Evolutionary conservation across 2,888 invertebrate genomes (phyloP), one percentile per base, ranked within the genome.

Genomic region (Epicampocera succincta): DNA sequence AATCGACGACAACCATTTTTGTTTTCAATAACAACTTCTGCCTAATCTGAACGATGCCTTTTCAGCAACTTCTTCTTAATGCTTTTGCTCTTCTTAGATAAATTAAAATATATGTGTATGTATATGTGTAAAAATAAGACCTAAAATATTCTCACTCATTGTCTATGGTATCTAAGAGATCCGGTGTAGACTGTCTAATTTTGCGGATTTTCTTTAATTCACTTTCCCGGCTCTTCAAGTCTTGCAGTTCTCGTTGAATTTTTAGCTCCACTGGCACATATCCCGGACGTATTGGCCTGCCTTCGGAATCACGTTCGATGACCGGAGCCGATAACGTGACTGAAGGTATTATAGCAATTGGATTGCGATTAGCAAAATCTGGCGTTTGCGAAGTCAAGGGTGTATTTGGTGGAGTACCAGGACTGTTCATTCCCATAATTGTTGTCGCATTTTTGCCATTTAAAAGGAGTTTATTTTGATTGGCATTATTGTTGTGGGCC

Each of bases 261-360:
- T 96, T 96, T 87, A 96, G 95, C 89, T 97, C 97, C 2, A 97
- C 96, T 0, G 97, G 95, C 4, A 96, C 94, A 89, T 93, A 96
- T 15, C 96, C 96, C 84, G 95, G 95, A 73, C 96, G 92, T 40
- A 94, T 92, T 0, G 94, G 93, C 85, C 93, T 93, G 0, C 94
- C 94, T 84, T 93, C 93, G 1, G 92, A 91, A 58, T 93, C 93
- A 69, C 93, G 92, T 75, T 92, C 91, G 82, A 93, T 92, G 78
- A 92, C 90, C 29, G 90, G 87, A n/a, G 92, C 90, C 9, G 91
- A 89, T 66, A 88, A 84, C 44, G 86, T 88, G 38, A 90, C 88
- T 29, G 85, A 69, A 21, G 90, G 88, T 73, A 90, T 89, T 56
- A 90, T 86, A 29, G 72, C 69, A 17, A 61, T 58, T 17, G 80